These are phyloP conservation scores for Enteromius trimaculatus DNA, from an alignment of 2,797 vertebrate species.

Conservation along the genomic window DNA sequence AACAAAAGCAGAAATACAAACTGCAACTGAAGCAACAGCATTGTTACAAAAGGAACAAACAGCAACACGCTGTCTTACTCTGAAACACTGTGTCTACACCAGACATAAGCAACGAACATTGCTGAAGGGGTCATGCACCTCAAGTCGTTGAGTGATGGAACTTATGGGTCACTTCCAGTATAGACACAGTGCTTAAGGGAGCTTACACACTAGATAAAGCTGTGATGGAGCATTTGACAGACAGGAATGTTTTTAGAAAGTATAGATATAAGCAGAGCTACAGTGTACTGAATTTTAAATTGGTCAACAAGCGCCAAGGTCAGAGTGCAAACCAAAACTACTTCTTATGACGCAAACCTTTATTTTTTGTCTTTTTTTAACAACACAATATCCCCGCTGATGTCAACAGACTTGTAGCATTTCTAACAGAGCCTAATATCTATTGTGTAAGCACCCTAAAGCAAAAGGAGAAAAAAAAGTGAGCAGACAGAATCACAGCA, in stretches of 20 bases:
- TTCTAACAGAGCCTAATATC: conserved; percentile 35
- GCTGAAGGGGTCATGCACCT: not conserved
- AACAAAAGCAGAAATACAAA: conserved; percentile 71
- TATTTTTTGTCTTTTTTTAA: not conserved
- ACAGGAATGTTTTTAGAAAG: not conserved
- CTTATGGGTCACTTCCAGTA: conserved; percentile 49
- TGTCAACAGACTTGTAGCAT: not conserved
- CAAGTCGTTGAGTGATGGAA: not conserved
- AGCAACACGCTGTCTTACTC: conserved; percentile 57
- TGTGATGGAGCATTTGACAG: not conserved
- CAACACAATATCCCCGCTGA: not conserved
- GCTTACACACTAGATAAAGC: conserved; percentile 35
- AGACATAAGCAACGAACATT: conserved; percentile 22
- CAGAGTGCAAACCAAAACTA: not conserved
- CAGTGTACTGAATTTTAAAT: not conserved
- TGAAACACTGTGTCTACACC: conserved; percentile 44
- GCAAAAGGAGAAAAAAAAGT: conserved; percentile 59
- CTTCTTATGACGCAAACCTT: not conserved
- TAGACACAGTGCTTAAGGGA: conserved; percentile 26
- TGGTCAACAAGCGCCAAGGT: not conserved
- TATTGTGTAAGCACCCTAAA: conserved; percentile 60
- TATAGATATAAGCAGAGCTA: not conserved
- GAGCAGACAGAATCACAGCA: conserved; percentile 36
- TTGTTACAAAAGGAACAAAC: conserved; percentile 60
- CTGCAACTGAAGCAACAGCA: conserved; percentile 66